Evolutionary conservation across 2,113 vertebrate genomes (phyloP).

Genomic region (Corythornis cristatus): DNA sequence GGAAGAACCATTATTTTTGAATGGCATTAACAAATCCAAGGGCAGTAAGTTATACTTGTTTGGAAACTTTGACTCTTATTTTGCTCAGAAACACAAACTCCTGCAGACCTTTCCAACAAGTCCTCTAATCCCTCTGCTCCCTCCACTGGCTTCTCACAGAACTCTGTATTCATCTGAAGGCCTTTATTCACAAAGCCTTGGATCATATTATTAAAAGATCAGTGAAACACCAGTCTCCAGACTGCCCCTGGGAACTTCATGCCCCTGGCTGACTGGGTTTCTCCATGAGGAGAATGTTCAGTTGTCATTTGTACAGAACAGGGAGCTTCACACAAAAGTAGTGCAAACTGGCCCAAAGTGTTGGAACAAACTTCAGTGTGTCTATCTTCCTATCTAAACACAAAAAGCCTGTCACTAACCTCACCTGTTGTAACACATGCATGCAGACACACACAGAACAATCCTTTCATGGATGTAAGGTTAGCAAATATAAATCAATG

Average conservation of each 20-base stretch:
- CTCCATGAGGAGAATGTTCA: neutral
- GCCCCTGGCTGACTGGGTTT: neutral
- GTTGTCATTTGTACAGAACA: neutral
- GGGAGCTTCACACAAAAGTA: neutral
- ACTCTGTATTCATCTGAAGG: slow-evolving; percentile 13
- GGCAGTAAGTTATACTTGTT: neutral
- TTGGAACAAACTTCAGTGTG: neutral
- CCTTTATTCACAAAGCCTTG: slow-evolving; percentile 35
- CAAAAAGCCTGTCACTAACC: neutral
- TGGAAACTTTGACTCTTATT: slow-evolving; percentile 17
- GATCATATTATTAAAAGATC: slow-evolving; percentile 59
- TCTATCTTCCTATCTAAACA: neutral
- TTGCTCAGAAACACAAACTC: slow-evolving; percentile 10
- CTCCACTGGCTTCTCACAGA: slow-evolving; percentile 54
- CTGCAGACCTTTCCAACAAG: slow-evolving; percentile 28
- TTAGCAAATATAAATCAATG: neutral
- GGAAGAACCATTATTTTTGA: neutral
- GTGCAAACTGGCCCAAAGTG: neutral
- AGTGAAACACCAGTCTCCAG: slow-evolving; percentile 13
- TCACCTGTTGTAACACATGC: accelerated
- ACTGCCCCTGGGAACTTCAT: slow-evolving; percentile 16
- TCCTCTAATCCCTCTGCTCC: slow-evolving; percentile 55
- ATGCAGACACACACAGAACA: neutral
- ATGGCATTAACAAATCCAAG: neutral
- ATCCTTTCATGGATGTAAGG: neutral